Evolutionary conservation across 2,888 invertebrate species (phyloP), one percentile per base, ranked within the genome.

Genomic region (Geophilus truncorum): DNA sequence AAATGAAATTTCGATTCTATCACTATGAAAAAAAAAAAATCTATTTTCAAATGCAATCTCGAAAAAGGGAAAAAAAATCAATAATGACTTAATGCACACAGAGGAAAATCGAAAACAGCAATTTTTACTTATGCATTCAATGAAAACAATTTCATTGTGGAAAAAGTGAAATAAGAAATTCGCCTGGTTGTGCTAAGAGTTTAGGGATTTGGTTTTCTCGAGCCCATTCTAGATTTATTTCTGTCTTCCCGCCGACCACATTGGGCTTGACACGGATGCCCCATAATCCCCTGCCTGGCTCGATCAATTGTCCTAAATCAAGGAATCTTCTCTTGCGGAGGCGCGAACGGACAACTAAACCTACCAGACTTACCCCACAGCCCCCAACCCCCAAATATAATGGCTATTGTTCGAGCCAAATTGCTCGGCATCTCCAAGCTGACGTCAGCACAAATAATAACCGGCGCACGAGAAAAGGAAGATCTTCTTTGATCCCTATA

Each of bases 291-390:
- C 70, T 70, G 70, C 70, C 70, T 70, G 70, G 28, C 70, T 70
- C 70, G 70, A 70, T 70, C 70, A 70, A 70, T 70, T 70, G 70
- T 70, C 70, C 70, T 70, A 70, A 70, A 70, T 70, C 70, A 70
- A 28, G 28, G 70, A 70, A 70, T 70, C 70, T 70, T 70, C 70
- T 23, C 25, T 70, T 70, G 15, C 28, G 70, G 70, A 70, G 70
- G 70, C 70, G 70, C 70, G 70, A 70, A 70, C 70, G 70, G 28
- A 70, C 70, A 70, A 70, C 70, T 70, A 70, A 70, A 70, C 70
- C 70, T 70, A 70, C 25, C 70, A 70, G 70, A 70, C 70, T 70
- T 70, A 70, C 70, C n/a, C 28, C 70, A 70, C 70, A 70, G 28
- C 70, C 70, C n/a, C 70, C 62, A 7, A 57, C 57, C 57, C 23